phyloP scores from a whole-genome alignment of 2,888 invertebrate species.

The Hipparchia sbordonii region DNA sequence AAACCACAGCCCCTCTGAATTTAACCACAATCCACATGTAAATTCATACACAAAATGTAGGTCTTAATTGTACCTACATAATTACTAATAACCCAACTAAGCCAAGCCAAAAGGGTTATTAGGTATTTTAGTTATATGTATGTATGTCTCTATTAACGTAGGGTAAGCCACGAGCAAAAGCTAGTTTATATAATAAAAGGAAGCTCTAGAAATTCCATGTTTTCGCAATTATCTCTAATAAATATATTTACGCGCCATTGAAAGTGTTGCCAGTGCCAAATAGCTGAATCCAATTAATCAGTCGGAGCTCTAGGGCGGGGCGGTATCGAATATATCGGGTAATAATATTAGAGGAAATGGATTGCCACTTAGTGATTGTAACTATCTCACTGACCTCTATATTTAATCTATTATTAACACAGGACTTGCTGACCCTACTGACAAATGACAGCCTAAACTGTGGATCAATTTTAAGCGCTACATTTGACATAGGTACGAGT shows the following conservation, averaged over 20 bases:
- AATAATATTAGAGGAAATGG: conserved; percentile 33
- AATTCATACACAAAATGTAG: not conserved
- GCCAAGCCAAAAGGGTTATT: no score
- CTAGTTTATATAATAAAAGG: not conserved
- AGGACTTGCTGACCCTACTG: no score
- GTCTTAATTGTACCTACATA: no score
- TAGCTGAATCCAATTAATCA: conserved; percentile 23
- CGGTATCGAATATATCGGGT: conserved; percentile 23
- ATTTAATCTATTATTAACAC: no score
- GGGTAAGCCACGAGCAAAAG: no score
- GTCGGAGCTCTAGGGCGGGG: conserved; percentile 23
- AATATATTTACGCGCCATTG: conserved; percentile 2
- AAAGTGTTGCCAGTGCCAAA: conserved; percentile 19
- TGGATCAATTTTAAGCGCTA: no score
- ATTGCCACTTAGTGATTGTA: conserved; percentile 31
- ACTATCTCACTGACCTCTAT: not conserved
- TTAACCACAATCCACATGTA: not conserved
- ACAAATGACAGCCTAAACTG: no score
- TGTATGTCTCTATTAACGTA: no score
- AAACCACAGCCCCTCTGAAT: conserved; percentile 8
- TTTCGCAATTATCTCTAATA: not conserved
- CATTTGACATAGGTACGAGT: no score
- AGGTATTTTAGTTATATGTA: no score
- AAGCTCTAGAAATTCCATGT: not conserved
- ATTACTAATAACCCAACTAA: no score